Percentiles rank a stretch among this genome's conserved stretches.
phyloP scores from a whole-genome alignment of 2,888 invertebrate species.

The Exephanes ischioxanthus region DNA sequence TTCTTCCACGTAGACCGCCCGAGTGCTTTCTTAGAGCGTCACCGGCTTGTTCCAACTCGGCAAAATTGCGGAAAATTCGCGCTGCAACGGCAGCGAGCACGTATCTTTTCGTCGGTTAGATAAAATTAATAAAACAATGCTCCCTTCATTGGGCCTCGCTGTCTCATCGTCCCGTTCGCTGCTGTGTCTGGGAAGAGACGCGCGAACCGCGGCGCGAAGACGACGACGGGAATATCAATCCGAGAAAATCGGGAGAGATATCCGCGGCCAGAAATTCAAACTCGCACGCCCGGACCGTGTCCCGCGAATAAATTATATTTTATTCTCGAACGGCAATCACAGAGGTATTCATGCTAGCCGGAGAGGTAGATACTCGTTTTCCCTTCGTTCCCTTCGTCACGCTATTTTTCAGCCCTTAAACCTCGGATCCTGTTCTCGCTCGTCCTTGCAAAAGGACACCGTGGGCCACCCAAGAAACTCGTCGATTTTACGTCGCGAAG shows the following conservation, averaged over 20 bases:
- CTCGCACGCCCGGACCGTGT: constrained; percentile 68
- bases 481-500: not conserved
- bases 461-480: not conserved
- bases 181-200: constrained; percentile 1
- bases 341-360: constrained; percentile 78
- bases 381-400: constrained; percentile 44
- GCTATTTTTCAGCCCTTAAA: constrained; percentile 50
- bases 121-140: constrained; percentile 81
- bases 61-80: constrained; percentile 28
- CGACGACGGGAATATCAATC: constrained; percentile 74
- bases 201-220: constrained; percentile 17
- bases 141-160: constrained; percentile 75
- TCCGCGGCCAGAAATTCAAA: constrained; percentile 42
- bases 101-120: constrained; percentile 62
- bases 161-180: constrained; percentile 34
- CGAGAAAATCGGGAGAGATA: constrained; percentile 66
- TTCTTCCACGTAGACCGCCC: constrained; percentile 20
- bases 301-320: constrained; percentile 81
- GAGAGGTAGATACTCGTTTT: constrained; percentile 51
- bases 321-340: constrained; percentile 82
- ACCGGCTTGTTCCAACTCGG: not conserved
- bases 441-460: constrained; percentile 22
- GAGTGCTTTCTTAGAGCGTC: constrained; percentile 10
- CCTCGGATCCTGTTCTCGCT: constrained; percentile 25
- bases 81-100: constrained; percentile 37